Evolutionary conservation across 2,113 vertebrate species (phyloP).

Genomic region (Acrocephalus kingi): DNA sequence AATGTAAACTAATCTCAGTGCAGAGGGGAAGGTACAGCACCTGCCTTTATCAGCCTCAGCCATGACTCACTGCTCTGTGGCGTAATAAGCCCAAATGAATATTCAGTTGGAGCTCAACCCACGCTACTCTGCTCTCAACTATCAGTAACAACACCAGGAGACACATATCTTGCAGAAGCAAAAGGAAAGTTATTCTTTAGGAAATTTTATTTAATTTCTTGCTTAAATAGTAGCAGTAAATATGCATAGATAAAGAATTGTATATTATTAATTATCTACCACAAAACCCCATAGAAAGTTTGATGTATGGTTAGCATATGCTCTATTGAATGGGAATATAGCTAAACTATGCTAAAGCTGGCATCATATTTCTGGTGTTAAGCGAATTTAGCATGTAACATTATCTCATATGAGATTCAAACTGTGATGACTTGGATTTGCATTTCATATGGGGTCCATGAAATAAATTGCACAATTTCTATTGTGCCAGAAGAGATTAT

Average conservation of each 20-base stretch:
- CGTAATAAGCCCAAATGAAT: background rate
- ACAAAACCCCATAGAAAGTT: background rate
- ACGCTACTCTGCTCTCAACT: background rate
- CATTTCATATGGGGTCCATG: fast-evolving
- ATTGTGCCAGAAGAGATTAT: background rate
- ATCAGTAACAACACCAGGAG: background rate
- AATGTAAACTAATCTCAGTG: conserved; percentile 29
- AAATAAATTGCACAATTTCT: conserved; percentile 2
- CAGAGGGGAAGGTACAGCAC: conserved; percentile 19
- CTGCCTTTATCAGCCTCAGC: conserved; percentile 42
- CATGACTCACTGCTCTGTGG: conserved; percentile 34
- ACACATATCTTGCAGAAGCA: background rate
- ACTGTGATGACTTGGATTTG: background rate
- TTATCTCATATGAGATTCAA: background rate
- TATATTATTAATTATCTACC: background rate
- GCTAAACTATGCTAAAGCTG: background rate
- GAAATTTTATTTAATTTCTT: background rate
- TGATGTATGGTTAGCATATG: conserved; percentile 27
- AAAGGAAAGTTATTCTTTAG: background rate
- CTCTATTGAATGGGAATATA: background rate
- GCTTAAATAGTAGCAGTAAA: background rate
- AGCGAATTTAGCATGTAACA: background rate
- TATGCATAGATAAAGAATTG: background rate
- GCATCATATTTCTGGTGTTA: background rate
- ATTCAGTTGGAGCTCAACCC: conserved; percentile 7